Evolutionary conservation across 92 coral and sea anemone species (phyloP).

Genomic region (Palythoa grandis): DNA sequence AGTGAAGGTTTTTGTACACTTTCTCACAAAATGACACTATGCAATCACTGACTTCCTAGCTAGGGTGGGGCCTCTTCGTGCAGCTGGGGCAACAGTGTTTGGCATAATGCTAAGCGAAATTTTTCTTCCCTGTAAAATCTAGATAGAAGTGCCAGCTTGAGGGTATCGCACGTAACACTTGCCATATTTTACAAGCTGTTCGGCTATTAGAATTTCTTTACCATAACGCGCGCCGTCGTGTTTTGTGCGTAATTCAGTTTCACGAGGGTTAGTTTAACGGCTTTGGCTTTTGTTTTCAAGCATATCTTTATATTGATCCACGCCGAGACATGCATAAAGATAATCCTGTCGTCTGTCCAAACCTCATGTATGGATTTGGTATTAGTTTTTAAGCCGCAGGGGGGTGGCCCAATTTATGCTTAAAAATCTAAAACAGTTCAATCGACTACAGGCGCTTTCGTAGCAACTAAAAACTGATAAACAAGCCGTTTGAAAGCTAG

Average conservation of each 20-base stretch:
- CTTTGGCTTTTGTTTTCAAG: background rate
- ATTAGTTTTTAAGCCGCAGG: background rate
- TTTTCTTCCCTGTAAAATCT: background rate
- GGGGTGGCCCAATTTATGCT: background rate
- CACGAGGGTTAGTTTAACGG: conserved; percentile 11
- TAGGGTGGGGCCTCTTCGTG: conserved; percentile 37
- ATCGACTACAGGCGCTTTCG: background rate
- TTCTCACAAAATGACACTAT: background rate
- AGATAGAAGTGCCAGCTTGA: background rate
- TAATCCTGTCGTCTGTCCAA: background rate
- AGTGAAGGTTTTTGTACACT: background rate
- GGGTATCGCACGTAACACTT: background rate
- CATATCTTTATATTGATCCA: conserved; percentile 20
- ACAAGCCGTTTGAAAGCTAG: background rate
- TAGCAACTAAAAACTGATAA: background rate
- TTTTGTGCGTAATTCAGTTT: background rate
- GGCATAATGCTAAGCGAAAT: background rate
- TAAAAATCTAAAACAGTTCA: background rate
- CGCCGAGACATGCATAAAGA: background rate
- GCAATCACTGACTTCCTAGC: background rate
- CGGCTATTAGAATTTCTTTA: background rate
- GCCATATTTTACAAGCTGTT: background rate
- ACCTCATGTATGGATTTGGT: conserved; percentile 9
- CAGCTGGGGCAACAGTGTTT: conserved; percentile 21
- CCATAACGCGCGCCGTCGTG: background rate